These are phyloP conservation scores for Deroplatys truncata DNA, from an alignment of 2,888 invertebrate genomes.

Conservation along the genomic window DNA sequence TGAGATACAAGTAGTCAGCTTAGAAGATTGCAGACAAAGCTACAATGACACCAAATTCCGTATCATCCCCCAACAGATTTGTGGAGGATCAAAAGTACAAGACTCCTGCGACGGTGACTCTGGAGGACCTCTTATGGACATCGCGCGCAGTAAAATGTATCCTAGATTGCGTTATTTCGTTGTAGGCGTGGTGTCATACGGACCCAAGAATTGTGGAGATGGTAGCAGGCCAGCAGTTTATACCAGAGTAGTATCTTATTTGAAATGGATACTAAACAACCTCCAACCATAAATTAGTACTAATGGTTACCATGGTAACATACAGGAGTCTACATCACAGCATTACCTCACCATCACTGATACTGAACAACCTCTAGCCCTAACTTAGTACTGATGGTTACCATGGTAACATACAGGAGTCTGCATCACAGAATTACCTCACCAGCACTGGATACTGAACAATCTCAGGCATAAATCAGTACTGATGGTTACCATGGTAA, in stretches of 20 bases:
- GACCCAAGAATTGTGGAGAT: slow-evolving; percentile 59
- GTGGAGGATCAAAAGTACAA: slow-evolving; percentile 62
- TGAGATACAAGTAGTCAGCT: slow-evolving; percentile 49
- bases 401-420: too few species aligned
- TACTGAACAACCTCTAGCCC: too few species aligned
- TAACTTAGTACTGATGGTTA: too few species aligned
- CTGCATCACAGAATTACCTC: too few species aligned
- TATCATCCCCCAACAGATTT: slow-evolving; percentile 53
- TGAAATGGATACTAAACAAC: slow-evolving; percentile 57
- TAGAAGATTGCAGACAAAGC: slow-evolving; percentile 53
- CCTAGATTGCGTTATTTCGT: slow-evolving; percentile 41
- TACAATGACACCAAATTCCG: slow-evolving; percentile 49
- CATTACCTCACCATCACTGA: too few species aligned
- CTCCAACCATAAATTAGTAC: background rate
- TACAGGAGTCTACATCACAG: too few species aligned
- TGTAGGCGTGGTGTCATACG: slow-evolving; percentile 64
- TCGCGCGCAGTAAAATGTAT: slow-evolving; percentile 29
- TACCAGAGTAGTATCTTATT: slow-evolving; percentile 57
- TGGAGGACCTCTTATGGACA: slow-evolving; percentile 70
- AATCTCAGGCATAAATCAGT: too few species aligned
- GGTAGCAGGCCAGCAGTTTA: slow-evolving; percentile 65
- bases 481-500: too few species aligned
- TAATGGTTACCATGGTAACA: too few species aligned
- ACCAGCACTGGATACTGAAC: too few species aligned
- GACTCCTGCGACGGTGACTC: slow-evolving; percentile 78